These are phyloP conservation scores for Oreotrochilus melanogaster DNA, from an alignment of 2,113 vertebrate genomes.

Conservation along the genomic window DNA sequence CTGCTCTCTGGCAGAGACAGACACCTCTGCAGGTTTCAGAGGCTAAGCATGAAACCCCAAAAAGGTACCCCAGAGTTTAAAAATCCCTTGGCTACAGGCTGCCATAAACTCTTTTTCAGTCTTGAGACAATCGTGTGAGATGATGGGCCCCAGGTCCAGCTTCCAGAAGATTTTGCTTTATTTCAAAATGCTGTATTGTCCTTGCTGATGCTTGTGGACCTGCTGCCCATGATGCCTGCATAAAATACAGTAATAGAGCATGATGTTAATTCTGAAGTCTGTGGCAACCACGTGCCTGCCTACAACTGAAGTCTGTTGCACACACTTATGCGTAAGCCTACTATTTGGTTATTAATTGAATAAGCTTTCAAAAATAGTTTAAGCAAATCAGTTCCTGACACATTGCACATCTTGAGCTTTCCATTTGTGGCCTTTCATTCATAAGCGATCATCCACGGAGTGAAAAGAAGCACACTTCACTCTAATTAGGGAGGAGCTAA, in stretches of 20 bases:
- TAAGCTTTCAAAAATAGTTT: slow-evolving; percentile 72
- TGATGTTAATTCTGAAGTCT: slow-evolving; percentile 10
- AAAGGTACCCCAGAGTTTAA: neutral
- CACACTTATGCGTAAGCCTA: neutral
- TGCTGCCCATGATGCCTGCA: neutral
- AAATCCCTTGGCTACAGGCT: neutral
- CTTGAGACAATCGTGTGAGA: neutral
- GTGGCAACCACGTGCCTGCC: slow-evolving; percentile 28
- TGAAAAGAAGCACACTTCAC: slow-evolving; percentile 66
- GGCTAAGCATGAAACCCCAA: neutral
- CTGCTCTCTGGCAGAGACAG: neutral
- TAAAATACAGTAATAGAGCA: neutral
- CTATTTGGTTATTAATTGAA: slow-evolving; percentile 74
- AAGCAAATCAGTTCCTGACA: slow-evolving; percentile 75
- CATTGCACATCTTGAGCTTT: slow-evolving; percentile 52
- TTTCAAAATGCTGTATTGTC: neutral
- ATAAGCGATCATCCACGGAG: slow-evolving; percentile 64
- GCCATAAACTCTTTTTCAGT: neutral
- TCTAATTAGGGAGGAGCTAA: slow-evolving; percentile 77
- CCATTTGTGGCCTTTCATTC: slow-evolving; percentile 72
- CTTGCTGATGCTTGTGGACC: neutral
- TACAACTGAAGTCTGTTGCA: neutral
- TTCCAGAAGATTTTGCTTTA: neutral
- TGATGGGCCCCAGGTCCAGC: neutral
- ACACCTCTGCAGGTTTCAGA: neutral